Base-by-base conservation (phyloP, 2,888 invertebrate genomes). In the Hoplodrina ambigua region DNA sequence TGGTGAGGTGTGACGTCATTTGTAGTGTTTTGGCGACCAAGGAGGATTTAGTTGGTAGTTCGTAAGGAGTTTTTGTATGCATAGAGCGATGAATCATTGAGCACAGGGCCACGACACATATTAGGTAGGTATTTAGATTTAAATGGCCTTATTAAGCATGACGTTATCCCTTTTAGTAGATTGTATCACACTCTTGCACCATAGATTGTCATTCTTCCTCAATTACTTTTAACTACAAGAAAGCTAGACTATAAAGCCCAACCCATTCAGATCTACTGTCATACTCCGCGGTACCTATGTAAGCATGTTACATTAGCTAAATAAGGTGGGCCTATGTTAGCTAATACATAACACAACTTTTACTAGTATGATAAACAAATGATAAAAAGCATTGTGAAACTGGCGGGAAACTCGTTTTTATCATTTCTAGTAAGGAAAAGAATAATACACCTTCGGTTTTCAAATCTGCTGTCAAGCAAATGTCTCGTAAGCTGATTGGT, bases 261-360 rank as follows among this genome's bases (percentile, higher is more conserved):
- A 57, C 37, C 56, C 44, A 66, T 37, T 15, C 2, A 7, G 17
- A 50, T n/a, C n/a, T 37, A 17, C 30, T 50, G 17, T 37, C 54
- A 33, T 55, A 70, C 41, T n/a, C 44, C 2, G 17, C 25, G 11
- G 11, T 33, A n/a, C 25, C 25, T 25, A 25, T 20, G 19, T 53
- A 25, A 74, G 17, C 75, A 66, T 19, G 50, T 56, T 52, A n/a
- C 30, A 57, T 75, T 57, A 6, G 19, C 19, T 66, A 75, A 75
- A 46, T 41, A 30, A 41, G 52, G 17, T 53, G 46, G 52, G 10
- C 17, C n/a, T 37, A 46, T 4, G 20, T 49, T 66, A 30, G 15
- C 44, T 73, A 56, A 73, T 49, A 63, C 6, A 25, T 10, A 54
- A 44, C 37, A 41, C 17, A 53, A 20, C 4, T 19, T 50, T 13